These are phyloP conservation scores for Cantharis rufa DNA, from an alignment of 2,888 invertebrate species.

Conservation along the genomic window DNA sequence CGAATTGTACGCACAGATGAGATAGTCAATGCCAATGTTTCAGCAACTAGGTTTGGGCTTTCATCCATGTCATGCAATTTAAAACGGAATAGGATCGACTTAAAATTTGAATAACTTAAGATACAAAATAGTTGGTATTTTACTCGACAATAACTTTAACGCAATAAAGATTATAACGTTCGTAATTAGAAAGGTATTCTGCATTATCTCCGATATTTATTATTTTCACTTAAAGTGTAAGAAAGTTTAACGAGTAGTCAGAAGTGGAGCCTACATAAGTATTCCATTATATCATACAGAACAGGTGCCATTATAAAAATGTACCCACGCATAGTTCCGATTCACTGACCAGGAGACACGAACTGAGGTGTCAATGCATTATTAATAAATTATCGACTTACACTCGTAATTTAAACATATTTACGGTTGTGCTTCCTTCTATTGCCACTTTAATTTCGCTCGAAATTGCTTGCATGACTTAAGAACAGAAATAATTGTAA, in stretches of 20 bases:
- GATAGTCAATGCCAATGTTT: too few species aligned
- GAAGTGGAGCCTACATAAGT: conserved; percentile 49
- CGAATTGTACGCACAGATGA: too few species aligned
- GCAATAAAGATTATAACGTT: conserved; percentile 23
- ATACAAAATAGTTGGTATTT: not conserved
- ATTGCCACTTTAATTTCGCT: not conserved
- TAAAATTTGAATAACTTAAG: not conserved
- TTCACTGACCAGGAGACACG: conserved; percentile 42
- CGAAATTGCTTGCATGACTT: not conserved
- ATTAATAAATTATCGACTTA: conserved; percentile 40
- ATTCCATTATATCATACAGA: conserved; percentile 54
- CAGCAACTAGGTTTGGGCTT: too few species aligned
- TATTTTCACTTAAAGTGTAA: conserved; percentile 51
- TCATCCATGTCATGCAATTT: too few species aligned
- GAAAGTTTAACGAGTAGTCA: conserved; percentile 50
- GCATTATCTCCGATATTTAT: conserved; percentile 50
- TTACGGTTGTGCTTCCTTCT: not conserved
- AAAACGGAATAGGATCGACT: not conserved
- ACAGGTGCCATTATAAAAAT: conserved; percentile 55
- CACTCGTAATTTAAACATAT: conserved; percentile 27
- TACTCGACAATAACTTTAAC: conserved; percentile 3
- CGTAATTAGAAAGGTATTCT: conserved; percentile 44
- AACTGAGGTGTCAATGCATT: conserved; percentile 43
- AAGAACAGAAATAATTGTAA: not conserved
- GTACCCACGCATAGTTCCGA: conserved; percentile 52